A percentile compares a stretch with the other conserved stretches of the same genome.
Conservation (phyloP, 1,140 invertebrate genomes). For the Diabrotica undecimpunctata region DNA sequence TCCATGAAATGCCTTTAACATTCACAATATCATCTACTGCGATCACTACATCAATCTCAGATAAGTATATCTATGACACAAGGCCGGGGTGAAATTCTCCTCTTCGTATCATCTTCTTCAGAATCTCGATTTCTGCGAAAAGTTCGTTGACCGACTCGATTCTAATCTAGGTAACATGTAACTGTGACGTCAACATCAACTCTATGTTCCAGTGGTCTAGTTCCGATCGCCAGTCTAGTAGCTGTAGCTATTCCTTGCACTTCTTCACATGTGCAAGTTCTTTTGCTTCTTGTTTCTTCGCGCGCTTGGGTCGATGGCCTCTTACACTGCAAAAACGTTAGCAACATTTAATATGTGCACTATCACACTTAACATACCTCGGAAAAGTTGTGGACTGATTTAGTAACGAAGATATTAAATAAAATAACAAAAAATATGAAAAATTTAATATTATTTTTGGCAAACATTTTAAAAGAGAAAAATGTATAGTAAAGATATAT, state of each 20-base stretch:
- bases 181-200: conserved; percentile 1
- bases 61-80: neutral
- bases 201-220: conserved; percentile 1
- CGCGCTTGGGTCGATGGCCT: neutral
- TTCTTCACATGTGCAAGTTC: conserved; percentile 1
- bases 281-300: conserved; percentile 2
- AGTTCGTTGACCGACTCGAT: neutral
- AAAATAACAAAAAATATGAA: too few species aligned
- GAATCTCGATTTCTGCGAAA: neutral
- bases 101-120: neutral
- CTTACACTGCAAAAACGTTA: neutral
- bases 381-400: too few species aligned
- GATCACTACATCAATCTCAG: too few species aligned
- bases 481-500: too few species aligned
- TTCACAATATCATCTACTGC: too few species aligned
- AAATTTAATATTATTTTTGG: too few species aligned
- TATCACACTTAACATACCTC: too few species aligned
- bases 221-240: neutral
- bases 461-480: too few species aligned
- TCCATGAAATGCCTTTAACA: too few species aligned
- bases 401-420: too few species aligned
- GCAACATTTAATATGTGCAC: too few species aligned
- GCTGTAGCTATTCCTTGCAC: conserved; percentile 1
- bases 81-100: neutral
- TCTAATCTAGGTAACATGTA: neutral